Base-by-base conservation (phyloP, 2,888 invertebrate species). In the Synanthedon vespiformis region DNA sequence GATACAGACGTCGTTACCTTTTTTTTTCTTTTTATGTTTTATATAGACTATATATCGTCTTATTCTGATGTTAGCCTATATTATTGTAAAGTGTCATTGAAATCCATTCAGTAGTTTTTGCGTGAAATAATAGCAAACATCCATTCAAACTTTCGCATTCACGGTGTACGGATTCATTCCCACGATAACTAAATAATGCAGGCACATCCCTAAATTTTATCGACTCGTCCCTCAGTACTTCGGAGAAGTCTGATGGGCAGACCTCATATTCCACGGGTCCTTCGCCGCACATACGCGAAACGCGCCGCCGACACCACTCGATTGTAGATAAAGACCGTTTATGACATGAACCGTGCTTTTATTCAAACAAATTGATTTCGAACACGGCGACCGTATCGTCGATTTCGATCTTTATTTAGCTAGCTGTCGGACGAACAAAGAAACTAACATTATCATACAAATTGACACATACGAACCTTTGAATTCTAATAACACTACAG, bases 311-410 rank as follows among this genome's bases (percentile, higher is more conserved):
- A 81, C 80, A 75, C 73, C 68, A 67, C 68, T 67, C 70, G 83
- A 82, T 82, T 71, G 63, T 67, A 81, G 85, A 86, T 85, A 83
- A 79, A 72, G 64, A 64, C 70, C 72, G 71, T 74, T 81, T 84
- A 82, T 84, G 82, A 83, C 80, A 79, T 75, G 74, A 75, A 72
- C 74, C 78, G 74, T 80, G 81, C 77, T 77, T 79, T 80, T 74
- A 78, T 77, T 78, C 77, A 72, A 77, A 80, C 80, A 84, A 84
- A 82, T 84, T 84, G 82, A 84, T 84, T 85, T 78, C 64, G 65
- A 79, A 75, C 70, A 72, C 67, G 52, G 55, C 51, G 49, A 51
- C 40, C 47, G 51, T 48, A 54, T 51, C 53, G 18, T 51, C 27
- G 22, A 47, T 51, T 66, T 58, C 61, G 66, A 76, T 77, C 77